Conservation (phyloP, 2,797 vertebrate species). For the Spheniscus humboldti region DNA sequence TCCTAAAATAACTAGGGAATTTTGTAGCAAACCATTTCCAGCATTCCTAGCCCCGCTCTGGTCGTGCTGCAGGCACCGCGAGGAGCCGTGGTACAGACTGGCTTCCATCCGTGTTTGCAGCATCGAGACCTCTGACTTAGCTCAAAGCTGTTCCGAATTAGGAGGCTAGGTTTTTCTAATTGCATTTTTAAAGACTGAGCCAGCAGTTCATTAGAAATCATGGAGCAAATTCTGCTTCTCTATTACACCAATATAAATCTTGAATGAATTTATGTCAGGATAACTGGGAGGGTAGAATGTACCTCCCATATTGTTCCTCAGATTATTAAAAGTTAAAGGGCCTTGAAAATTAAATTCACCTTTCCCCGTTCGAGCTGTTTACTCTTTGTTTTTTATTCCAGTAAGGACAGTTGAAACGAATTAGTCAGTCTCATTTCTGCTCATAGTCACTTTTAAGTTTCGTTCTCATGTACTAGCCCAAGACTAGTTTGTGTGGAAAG, state of each 20-base stretch:
- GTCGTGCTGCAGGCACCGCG: neutral
- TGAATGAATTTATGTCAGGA: conserved; percentile 53
- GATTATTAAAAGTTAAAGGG: conserved; percentile 50
- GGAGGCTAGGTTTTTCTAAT: conserved; percentile 60
- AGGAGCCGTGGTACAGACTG: neutral
- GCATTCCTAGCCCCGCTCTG: neutral
- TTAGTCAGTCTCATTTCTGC: conserved; percentile 10
- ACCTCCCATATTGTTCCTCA: conserved; percentile 52
- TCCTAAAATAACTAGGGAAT: neutral
- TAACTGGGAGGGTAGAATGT: conserved; percentile 34
- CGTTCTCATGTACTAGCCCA: conserved; percentile 37
- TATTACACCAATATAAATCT: conserved; percentile 62
- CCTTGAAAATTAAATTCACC: conserved; percentile 57
- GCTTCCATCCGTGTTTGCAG: neutral
- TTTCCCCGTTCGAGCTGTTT: conserved; percentile 17
- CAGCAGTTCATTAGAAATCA: conserved; percentile 61
- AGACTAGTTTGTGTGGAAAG: conserved; percentile 49
- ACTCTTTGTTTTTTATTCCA: conserved; percentile 22
- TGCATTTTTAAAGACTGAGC: conserved; percentile 51
- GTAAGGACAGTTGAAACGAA: conserved; percentile 52
- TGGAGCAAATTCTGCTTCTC: conserved; percentile 58
- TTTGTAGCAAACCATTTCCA: neutral
- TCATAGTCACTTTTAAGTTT: conserved; percentile 47
- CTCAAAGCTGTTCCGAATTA: conserved; percentile 60
- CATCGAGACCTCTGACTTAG: conserved; percentile 30